Base-by-base conservation (phyloP, 2,888 invertebrate species). In the Synergus japonicus region DNA sequence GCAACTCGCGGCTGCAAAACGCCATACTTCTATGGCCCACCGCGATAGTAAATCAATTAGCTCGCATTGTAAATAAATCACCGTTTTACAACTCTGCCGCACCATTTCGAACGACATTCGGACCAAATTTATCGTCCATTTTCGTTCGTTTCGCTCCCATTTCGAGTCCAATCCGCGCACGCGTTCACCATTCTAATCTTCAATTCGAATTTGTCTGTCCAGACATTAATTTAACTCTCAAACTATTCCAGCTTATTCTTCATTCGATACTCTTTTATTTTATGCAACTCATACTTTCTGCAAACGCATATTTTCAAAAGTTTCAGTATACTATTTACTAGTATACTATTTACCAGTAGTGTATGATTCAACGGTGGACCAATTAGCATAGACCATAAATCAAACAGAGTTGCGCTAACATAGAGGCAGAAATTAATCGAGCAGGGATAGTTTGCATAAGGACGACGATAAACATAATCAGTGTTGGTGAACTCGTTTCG, bases 21-120 rank as follows among this genome's bases (percentile, higher is more conserved):
- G 85, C 84, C 86, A 83, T 83, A 85, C 84, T 84, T 79, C 85
- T 80, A 82, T 81, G 82, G 82, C 80, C 84, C 84, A 86, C 84
- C 83, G 83, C 85, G 88, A 90, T 90, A 89, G 90, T 92, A 92
- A 92, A 92, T 92, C 91, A 91, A 91, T 92, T 91, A 92, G 89
- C 88, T 88, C 80, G 89, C 87, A 89, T 89, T 91, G 91, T 90
- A 90, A 90, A 92, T 92, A 91, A 92, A 91, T 92, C 91, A 91
- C 89, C 88, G 88, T 90, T 91, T 91, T 91, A 91, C 91, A 91
- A 89, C 89, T 88, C 87, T 83, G 84, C 87, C 87, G 83, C 85
- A 85, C 85, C 86, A 86, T 85, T 84, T 85, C 87, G 85, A 86
- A 83, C 88, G 91, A 89, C 90, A 88, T 88, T 88, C 87, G 86